Percentiles rank a stretch among this genome's conserved stretches.
Evolutionary conservation across 2,113 vertebrate genomes (phyloP).

Genomic region (Clarias magur): DNA sequence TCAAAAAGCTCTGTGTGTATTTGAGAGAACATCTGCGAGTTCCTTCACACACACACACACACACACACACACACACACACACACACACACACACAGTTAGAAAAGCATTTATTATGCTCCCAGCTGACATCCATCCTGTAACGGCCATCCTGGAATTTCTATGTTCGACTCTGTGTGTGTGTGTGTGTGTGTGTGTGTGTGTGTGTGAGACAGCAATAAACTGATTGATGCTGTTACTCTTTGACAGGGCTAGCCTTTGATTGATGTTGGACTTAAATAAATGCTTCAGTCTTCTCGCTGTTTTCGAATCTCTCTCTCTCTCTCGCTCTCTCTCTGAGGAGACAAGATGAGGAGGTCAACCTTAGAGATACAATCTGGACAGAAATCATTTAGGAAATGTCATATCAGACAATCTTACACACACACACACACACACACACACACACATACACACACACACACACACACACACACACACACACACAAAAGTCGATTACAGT

Average conservation of each 20-base stretch:
- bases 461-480: neutral
- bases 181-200: constrained; percentile 6
- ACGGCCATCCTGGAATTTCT: neutral
- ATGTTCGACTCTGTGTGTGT: neutral
- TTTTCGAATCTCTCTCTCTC: neutral
- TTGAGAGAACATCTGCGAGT: constrained; percentile 8
- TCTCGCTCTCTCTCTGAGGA: neutral
- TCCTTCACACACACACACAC: constrained; percentile 16
- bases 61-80: neutral
- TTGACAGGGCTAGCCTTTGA: neutral
- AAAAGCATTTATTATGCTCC: neutral
- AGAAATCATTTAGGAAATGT: constrained; percentile 7
- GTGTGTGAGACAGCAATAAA: neutral
- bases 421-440: constrained; percentile 1
- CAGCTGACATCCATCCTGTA: neutral
- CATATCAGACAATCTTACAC: neutral
- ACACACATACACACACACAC: too few relatives aligned
- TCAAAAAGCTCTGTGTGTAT: constrained; percentile 18
- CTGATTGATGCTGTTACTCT: neutral
- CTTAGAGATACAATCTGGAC: neutral
- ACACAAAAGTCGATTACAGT: neutral
- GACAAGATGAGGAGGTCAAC: neutral
- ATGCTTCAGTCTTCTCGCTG: neutral
- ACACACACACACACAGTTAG: neutral
- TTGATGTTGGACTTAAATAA: neutral